Conservation (phyloP, 2,113 vertebrate species). For the Pachycephala philippinensis region DNA sequence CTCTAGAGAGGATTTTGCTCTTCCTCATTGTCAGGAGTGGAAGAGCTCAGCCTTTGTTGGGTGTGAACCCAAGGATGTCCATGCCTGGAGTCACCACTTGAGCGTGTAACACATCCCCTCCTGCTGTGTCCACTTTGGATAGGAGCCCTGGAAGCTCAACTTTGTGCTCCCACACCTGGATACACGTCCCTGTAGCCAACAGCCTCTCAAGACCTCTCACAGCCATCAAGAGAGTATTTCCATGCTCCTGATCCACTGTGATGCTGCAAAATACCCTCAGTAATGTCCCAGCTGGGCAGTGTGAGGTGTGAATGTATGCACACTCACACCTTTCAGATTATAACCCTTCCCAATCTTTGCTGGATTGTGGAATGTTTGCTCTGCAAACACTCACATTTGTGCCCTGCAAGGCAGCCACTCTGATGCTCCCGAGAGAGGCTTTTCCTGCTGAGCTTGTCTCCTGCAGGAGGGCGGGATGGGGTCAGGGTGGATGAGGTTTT, state of each 20-base stretch:
- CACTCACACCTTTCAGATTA: neutral
- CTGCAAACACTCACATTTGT: neutral
- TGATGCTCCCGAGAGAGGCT: fast-evolving
- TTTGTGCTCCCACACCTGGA: neutral
- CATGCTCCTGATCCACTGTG: neutral
- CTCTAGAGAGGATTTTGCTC: neutral
- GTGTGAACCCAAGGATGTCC: neutral
- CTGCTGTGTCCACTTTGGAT: fast-evolving
- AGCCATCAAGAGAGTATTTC: neutral
- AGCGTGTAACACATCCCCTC: neutral
- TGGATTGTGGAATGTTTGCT: neutral
- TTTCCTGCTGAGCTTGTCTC: neutral
- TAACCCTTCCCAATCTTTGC: neutral
- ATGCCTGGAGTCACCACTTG: neutral
- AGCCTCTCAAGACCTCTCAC: neutral
- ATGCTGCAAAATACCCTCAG: neutral
- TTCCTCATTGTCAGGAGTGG: fast-evolving
- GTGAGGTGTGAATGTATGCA: neutral
- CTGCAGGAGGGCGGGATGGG: neutral
- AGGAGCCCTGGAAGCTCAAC: neutral
- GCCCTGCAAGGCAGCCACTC: neutral
- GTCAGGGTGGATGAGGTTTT: neutral
- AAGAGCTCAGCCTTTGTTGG: neutral
- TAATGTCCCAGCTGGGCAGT: too few species aligned
- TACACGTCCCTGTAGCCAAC: fast-evolving